phyloP scores from a whole-genome alignment of 2,888 invertebrate species.

The Embidobia sp. region DNA sequence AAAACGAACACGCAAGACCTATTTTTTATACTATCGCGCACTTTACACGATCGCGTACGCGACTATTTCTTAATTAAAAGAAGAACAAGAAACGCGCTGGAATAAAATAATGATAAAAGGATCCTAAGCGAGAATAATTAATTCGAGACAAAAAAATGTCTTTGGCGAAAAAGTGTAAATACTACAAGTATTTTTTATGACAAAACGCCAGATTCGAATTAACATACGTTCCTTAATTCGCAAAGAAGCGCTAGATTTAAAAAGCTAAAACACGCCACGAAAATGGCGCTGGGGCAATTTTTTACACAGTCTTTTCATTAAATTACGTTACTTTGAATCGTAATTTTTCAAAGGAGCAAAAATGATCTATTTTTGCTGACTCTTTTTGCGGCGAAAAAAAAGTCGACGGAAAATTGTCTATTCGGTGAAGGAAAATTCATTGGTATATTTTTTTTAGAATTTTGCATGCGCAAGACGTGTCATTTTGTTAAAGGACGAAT shows the following conservation, averaged over 20 bases:
- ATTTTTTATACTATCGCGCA: slow-evolving; percentile 9
- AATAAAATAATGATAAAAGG: not conserved
- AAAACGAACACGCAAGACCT: slow-evolving; percentile 16
- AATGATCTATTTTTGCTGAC: slow-evolving; percentile 29
- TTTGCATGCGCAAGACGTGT: too few species aligned
- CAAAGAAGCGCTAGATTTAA: slow-evolving; percentile 37
- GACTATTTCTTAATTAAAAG: slow-evolving; percentile 19
- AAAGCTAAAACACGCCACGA: slow-evolving; percentile 24
- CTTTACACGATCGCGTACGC: not conserved
- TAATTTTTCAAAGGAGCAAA: slow-evolving; percentile 42
- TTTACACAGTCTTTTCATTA: slow-evolving; percentile 32
- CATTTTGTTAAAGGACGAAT: too few species aligned
- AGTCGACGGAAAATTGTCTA: not conserved
- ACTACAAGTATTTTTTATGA: slow-evolving; percentile 11
- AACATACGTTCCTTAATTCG: slow-evolving; percentile 46
- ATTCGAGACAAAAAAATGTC: not conserved
- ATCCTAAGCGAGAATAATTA: not conserved
- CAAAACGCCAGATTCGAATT: slow-evolving; percentile 18
- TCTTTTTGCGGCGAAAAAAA: slow-evolving; percentile 16
- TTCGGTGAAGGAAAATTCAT: too few species aligned
- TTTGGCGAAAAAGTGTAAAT: not conserved
- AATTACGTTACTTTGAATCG: slow-evolving; percentile 45
- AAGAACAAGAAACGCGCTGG: not conserved
- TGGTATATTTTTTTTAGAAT: too few species aligned
- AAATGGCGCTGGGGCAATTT: slow-evolving; percentile 30